Conservation (phyloP, 2,113 vertebrate genomes). For the Motacilla alba region DNA sequence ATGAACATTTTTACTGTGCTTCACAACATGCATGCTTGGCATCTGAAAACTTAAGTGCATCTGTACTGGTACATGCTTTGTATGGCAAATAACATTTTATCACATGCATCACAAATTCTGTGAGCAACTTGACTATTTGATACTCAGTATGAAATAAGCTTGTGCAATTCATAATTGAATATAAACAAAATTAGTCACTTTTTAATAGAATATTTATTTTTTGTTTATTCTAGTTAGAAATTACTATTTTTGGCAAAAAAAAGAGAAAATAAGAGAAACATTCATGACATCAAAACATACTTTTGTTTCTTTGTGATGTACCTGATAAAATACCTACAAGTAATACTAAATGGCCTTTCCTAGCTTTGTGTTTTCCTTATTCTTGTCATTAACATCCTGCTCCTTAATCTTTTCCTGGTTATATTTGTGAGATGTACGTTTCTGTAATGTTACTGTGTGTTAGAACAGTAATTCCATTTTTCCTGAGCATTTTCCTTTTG, state of each 20-base stretch:
- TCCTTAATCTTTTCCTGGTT: conserved; percentile 44
- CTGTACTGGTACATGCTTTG: conserved; percentile 49
- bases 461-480: conserved; percentile 49
- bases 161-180: neutral
- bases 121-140: neutral
- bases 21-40: neutral
- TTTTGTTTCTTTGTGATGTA: conserved; percentile 29
- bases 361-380: conserved; percentile 46
- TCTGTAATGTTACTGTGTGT: conserved; percentile 10
- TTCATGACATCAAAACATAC: neutral
- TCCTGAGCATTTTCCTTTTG: conserved; percentile 55
- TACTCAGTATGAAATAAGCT: neutral
- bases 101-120: conserved; percentile 31
- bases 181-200: neutral
- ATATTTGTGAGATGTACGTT: neutral
- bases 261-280: neutral
- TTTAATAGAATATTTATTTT: neutral
- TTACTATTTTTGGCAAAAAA: neutral
- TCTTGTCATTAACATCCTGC: conserved; percentile 48
- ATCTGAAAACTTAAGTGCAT: neutral
- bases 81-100: conserved; percentile 67
- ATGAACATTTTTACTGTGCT: neutral
- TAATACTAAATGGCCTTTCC: neutral
- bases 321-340: conserved; percentile 62
- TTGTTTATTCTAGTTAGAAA: neutral